Percentiles rank a stretch among this genome's conserved stretches.
phyloP scores from a whole-genome alignment of 2,113 vertebrate species.

The Nerophis lumbriciformis region DNA sequence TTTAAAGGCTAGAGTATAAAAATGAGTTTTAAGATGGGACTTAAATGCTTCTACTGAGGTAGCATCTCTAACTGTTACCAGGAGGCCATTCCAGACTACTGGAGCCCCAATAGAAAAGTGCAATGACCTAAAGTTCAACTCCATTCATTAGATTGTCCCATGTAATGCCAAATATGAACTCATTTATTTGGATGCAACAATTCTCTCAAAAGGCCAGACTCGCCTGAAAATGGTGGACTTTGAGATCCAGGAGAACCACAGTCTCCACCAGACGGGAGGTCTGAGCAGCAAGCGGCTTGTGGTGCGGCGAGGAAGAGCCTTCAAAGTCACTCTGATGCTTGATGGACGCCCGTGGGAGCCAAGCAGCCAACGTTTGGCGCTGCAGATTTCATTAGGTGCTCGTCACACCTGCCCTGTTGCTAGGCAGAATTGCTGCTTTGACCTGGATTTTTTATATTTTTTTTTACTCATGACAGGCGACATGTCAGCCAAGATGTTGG shows the following conservation, averaged over 20 bases:
- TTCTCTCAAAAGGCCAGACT: not conserved
- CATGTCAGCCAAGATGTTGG: slow-evolving; percentile 29
- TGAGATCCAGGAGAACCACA: slow-evolving; percentile 34
- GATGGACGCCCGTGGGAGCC: slow-evolving; percentile 9
- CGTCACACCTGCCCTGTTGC: not conserved
- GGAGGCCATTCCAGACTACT: too few relatives aligned
- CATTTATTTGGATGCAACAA: too few relatives aligned
- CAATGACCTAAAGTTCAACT: too few relatives aligned
- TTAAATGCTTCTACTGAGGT: too few relatives aligned
- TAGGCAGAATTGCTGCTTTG: too few relatives aligned
- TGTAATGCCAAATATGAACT: too few relatives aligned
- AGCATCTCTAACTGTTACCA: too few relatives aligned
- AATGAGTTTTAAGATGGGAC: too few relatives aligned
- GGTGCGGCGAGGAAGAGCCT: slow-evolving; percentile 55
- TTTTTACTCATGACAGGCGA: slow-evolving; percentile 20
- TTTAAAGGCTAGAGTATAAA: too few relatives aligned
- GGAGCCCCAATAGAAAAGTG: too few relatives aligned
- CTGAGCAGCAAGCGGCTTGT: slow-evolving; percentile 46
- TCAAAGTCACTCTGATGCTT: slow-evolving; percentile 53
- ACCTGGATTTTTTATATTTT: not conserved
- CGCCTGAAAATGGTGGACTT: slow-evolving; percentile 47
- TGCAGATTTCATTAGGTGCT: slow-evolving; percentile 51
- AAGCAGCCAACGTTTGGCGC: slow-evolving; percentile 12
- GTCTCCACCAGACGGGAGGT: slow-evolving; percentile 47
- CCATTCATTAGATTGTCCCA: too few relatives aligned